Conservation (phyloP, 92 coral and sea anemone species). For the Epizoanthus fatuus region DNA sequence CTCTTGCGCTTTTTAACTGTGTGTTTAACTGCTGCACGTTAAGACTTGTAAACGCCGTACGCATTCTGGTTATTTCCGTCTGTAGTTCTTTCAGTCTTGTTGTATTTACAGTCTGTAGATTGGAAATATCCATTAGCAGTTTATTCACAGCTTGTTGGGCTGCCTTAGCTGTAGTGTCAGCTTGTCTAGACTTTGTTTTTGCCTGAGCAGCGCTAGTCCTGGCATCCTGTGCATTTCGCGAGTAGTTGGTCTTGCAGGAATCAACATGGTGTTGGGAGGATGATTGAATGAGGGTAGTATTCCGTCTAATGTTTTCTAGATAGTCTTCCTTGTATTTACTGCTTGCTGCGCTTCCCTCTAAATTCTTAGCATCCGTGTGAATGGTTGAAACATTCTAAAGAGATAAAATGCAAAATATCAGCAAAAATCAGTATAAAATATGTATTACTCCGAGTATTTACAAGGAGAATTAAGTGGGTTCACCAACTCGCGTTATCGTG, state of each 20-base stretch:
- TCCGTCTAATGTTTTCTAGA: constrained; percentile 34
- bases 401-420: not conserved
- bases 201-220: constrained; percentile 55
- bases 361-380: constrained; percentile 60
- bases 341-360: constrained; percentile 49
- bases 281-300: constrained; percentile 38
- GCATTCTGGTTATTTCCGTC: constrained; percentile 55
- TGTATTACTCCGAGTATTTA: no score
- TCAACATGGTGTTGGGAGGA: constrained; percentile 45
- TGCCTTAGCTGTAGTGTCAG: constrained; percentile 53
- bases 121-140: constrained; percentile 56
- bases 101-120: constrained; percentile 65
- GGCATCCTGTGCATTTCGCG: constrained; percentile 62
- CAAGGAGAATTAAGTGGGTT: no score
- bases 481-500: no score
- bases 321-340: constrained; percentile 70
- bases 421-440: no score
- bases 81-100: constrained; percentile 71
- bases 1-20: constrained; percentile 65
- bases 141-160: constrained; percentile 51
- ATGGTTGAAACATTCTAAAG: constrained; percentile 67
- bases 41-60: constrained; percentile 57
- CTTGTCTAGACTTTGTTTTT: constrained; percentile 54
- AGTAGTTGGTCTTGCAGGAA: constrained; percentile 74
- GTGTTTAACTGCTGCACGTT: constrained; percentile 55